Base-by-base conservation (phyloP, 1,140 invertebrate genomes). In the Aphelinus certus region DNA sequence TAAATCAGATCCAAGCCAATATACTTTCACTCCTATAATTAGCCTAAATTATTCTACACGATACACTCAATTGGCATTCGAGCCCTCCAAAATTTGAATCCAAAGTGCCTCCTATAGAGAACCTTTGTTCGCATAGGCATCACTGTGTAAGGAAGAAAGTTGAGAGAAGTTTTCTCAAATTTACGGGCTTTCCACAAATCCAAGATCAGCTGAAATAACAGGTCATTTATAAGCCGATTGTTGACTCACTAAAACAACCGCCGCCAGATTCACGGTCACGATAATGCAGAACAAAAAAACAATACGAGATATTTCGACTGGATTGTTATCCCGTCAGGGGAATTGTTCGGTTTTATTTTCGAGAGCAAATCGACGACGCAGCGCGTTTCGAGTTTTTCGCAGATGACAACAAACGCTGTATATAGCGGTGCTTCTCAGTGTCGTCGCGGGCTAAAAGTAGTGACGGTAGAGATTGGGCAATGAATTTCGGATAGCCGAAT, bases 1-100 rank as follows among this genome's bases (percentile, higher is more conserved):
- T 71, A 60, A 42, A 55, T 55, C 63, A 64, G 63, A 60, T 65
- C 71, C 26, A 26, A 26, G 26, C 26, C n/a, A 62, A 69, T 56
- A 42, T 42, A 62, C 49, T 53, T 53, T 75, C 56, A 7, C 43
- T 70, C n/a, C 42, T 3, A 64, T n/a, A 60, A 2, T 43, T 60
- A 73, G 1, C 64, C 46, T 55, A 43, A 58, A 55, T 69, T 58
- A 43, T 56, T 9, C 58, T 61, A 71, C 73, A 63, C 51, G 46
- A 51, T 71, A 77, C 63, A 78, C 51, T 46, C 70, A n/a, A 60
- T 10, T 9, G 60, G 62, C 42, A 62, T 67, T 26, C 77, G 73
- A 77, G 79, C 79, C 62, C 79, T 83, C 83, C 81, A 84, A 79
- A 82, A 85, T 79, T 85, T 84, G 67, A 85, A 84, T 76, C 79